Evolutionary conservation across 2,113 vertebrate species (phyloP).

Genomic region (Geothlypis trichas): DNA sequence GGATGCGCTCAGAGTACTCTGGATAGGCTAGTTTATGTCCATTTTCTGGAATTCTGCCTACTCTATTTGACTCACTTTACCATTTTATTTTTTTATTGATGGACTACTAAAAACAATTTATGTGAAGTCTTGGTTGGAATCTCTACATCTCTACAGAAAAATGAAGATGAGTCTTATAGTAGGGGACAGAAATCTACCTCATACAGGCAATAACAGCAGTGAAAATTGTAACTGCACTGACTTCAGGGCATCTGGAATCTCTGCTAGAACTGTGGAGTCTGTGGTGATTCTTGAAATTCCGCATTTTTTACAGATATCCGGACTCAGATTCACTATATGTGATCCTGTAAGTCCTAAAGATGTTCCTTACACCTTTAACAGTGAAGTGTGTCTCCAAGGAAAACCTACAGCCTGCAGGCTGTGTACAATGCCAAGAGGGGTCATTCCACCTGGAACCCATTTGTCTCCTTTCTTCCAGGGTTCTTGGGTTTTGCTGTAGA

Average conservation of each 20-base stretch:
- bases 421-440: not conserved
- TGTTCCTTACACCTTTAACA: not conserved
- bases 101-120: conserved; percentile 42
- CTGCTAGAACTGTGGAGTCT: not conserved
- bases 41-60: conserved; percentile 15
- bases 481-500: not conserved
- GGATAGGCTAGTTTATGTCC: not conserved
- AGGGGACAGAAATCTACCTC: not conserved
- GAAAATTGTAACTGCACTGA: not conserved
- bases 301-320: not conserved
- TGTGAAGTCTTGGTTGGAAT: not conserved
- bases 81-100: conserved; percentile 35
- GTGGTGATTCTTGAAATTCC: not conserved
- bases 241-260: not conserved
- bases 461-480: not conserved
- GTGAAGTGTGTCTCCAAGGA: not conserved
- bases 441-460: not conserved
- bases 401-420: not conserved
- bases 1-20: not conserved
- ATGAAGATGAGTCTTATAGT: not conserved
- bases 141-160: not conserved
- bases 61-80: not conserved
- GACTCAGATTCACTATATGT: not conserved
- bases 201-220: not conserved
- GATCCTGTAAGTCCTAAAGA: not conserved